Evolutionary conservation across 2,888 invertebrate species (phyloP), one percentile per base, ranked within the genome.

Genomic region (Apodemia zela): DNA sequence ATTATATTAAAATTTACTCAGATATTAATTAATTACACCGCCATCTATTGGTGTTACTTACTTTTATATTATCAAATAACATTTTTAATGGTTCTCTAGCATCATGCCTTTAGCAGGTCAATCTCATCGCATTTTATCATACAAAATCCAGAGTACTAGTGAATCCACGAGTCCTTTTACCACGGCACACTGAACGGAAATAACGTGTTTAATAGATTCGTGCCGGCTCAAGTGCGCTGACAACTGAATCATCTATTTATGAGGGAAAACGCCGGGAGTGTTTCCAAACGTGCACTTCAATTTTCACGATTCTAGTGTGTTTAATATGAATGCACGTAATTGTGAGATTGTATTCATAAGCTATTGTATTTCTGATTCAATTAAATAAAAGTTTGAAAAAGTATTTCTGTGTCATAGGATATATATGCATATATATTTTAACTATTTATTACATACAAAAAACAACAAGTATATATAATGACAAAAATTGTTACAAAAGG

Each of bases 121-220:
- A 42, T 42, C 42, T 42, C 42, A 15, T 15, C 42, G 42, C 49
- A 13, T 51, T 51, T 51, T 51, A 51, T 51, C 10, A 18, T 11
- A 18, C 11, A 51, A 17, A 8, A 10, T 51, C 49, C 17, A 17
- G 10, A 21, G 11, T 21, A 51, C 10, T 54, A 25, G 54, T 21
- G 15, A 54, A 21, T 54, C 25, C 6, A 25, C 6, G 13, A 21
- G 54, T 54, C 54, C 49, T 64, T 65, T 68, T 71, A 68, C 72
- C 73, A 75, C 49, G 73, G 42, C 65, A 66, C 77, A 69, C 78
- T 77, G 76, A 82, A 82, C 87, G 90, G 89, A 90, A 88, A 89
- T 91, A 89, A 89, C 84, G 84, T 84, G 88, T 85, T 88, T 89
- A 90, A 90, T 90, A 90, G 90, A 90, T 89, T 89, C 89, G 88